Evolutionary conservation across 2,888 invertebrate genomes (phyloP).

Genomic region (Andrena bucephala): DNA sequence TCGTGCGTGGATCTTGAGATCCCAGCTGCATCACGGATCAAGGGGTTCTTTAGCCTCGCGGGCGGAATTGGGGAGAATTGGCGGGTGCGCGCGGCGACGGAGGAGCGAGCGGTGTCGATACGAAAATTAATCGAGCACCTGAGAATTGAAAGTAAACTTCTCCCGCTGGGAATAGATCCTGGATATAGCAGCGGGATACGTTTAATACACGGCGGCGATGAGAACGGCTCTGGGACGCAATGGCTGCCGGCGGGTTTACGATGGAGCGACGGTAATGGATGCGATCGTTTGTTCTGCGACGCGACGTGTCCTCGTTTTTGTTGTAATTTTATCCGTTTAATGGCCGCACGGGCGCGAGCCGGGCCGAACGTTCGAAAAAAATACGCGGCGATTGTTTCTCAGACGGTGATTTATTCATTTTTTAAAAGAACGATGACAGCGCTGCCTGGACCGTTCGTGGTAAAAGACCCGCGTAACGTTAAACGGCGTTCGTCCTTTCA

Average conservation of each 20-base stretch:
- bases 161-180: conserved; percentile 52
- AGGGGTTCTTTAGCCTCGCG: conserved; percentile 38
- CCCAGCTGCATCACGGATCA: conserved; percentile 1
- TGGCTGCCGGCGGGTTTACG: conserved; percentile 63
- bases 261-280: conserved; percentile 63
- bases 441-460: not conserved
- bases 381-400: conserved; percentile 50
- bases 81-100: conserved; percentile 6
- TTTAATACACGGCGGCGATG: conserved; percentile 57
- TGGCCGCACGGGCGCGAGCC: conserved; percentile 32
- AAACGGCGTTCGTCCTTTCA: not conserved
- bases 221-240: conserved; percentile 43
- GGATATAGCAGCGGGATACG: conserved; percentile 43
- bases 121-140: conserved; percentile 70
- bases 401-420: conserved; percentile 60
- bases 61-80: conserved; percentile 54
- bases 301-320: conserved; percentile 68
- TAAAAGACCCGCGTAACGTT: not conserved
- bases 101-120: conserved; percentile 51
- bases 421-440: conserved; percentile 20
- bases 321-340: conserved; percentile 66
- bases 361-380: conserved; percentile 31
- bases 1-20: not conserved
- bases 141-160: conserved; percentile 73
- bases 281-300: conserved; percentile 68